phyloP scores from a whole-genome alignment of 23 tunicate genomes.

The Phallusia fumigata region DNA sequence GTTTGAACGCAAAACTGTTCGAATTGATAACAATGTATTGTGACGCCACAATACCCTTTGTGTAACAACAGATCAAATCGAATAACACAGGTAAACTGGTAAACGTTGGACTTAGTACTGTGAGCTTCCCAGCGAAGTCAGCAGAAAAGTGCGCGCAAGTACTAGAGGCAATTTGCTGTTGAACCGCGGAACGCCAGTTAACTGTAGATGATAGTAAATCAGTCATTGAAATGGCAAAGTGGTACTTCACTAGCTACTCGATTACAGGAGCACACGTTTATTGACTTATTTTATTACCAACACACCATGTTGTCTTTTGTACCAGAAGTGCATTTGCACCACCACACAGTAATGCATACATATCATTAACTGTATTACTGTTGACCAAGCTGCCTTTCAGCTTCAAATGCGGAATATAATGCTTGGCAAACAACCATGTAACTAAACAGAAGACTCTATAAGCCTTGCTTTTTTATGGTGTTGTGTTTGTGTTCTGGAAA shows the following conservation, averaged over 20 bases:
- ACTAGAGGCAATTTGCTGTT: conserved; percentile 2
- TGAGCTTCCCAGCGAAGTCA: neutral
- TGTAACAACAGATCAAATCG: neutral
- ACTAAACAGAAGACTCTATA: too few species aligned
- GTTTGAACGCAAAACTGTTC: neutral
- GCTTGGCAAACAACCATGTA: too few species aligned
- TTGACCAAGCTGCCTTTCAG: too few species aligned
- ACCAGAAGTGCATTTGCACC: too few species aligned
- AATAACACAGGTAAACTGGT: neutral
- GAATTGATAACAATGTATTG: neutral
- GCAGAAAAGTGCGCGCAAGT: neutral
- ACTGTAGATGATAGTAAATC: conserved; percentile 12
- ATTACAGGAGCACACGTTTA: conserved; percentile 4
- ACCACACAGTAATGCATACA: too few species aligned
- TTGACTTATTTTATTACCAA: conserved; percentile 1
- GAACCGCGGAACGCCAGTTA: neutral
- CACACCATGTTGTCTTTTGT: neutral
- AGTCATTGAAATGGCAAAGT: conserved; percentile 7
- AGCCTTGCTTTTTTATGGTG: too few species aligned
- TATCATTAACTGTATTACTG: too few species aligned
- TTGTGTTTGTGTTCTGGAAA: too few species aligned
- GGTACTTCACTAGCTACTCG: neutral
- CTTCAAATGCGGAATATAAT: too few species aligned
- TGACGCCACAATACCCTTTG: neutral
- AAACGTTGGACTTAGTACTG: neutral